Percentiles rank a stretch among this genome's conserved stretches.
phyloP scores from a whole-genome alignment of 2,797 vertebrate genomes.

The Lepus townsendii region DNA sequence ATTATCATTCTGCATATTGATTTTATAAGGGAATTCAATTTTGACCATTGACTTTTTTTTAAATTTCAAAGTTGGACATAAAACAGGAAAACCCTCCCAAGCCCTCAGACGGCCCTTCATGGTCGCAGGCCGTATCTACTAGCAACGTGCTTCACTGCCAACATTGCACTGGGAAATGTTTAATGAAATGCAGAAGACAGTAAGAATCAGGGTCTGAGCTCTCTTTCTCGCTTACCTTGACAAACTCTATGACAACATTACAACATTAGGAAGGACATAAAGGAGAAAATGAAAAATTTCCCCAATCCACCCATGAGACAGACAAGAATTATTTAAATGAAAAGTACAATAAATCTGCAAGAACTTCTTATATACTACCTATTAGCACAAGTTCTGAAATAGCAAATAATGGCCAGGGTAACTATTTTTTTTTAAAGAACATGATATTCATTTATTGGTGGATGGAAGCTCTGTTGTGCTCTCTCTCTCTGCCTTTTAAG shows the following conservation, averaged over 20 bases:
- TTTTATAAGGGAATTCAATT: slow-evolving; percentile 30
- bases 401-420: slow-evolving; percentile 45
- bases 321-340: slow-evolving; percentile 50
- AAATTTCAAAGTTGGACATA: slow-evolving; percentile 39
- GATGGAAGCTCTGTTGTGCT: too few relatives aligned
- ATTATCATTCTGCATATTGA: not conserved
- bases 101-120: slow-evolving; percentile 37
- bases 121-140: slow-evolving; percentile 15
- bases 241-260: slow-evolving; percentile 1
- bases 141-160: not conserved
- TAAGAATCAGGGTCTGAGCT: not conserved
- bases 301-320: slow-evolving; percentile 1
- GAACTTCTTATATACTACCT: slow-evolving; percentile 28
- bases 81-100: slow-evolving; percentile 44
- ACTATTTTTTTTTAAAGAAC: slow-evolving; percentile 26
- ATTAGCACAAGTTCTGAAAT: not conserved
- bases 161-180: not conserved
- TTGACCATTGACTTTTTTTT: not conserved
- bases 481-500: too few relatives aligned
- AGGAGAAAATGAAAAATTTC: slow-evolving; percentile 33
- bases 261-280: not conserved
- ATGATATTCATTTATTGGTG: not conserved
- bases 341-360: slow-evolving; percentile 49
- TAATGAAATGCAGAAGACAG: not conserved
- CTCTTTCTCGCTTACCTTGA: slow-evolving; percentile 24